Base-by-base conservation (phyloP, 2,888 invertebrate genomes). In the Liposcelis brunnea region DNA sequence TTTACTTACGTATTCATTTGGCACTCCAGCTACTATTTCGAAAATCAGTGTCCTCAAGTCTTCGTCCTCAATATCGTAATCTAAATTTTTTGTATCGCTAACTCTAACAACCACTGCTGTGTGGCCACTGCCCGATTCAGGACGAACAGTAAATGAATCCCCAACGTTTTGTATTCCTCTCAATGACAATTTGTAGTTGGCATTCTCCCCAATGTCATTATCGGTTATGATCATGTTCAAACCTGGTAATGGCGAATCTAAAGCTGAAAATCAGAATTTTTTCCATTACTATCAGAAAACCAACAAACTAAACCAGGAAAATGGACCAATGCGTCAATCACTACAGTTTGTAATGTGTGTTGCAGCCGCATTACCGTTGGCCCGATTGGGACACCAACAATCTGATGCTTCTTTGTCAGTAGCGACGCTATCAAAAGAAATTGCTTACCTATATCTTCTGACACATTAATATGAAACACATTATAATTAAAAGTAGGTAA, bases 61-160 rank as follows among this genome's bases (percentile, higher is more conserved):
- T 1, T 68, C 65, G 54, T 77, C 70, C 2, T 70, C 67, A 0
- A 77, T 71, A 57, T 84, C 84, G 49, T 77, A 83, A 60, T 84
- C 83, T 34, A 84, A 59, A 47, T 70, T 72, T 1, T 67, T 65
- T 2, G 76, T 70, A 56, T 82, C 71, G 45, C 69, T 66, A 0
- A 83, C 75, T 61, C 75, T 76, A 5, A 85, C 72, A 31, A 80
- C 77, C 0, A 84, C 72, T 0, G 82, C 80, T 0, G 81, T 79
- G 49, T 80, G 69, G 1, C 82, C 82, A 56, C 77, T 75, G 1
- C 78, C 80, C 14, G 71, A 67, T 12, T 67, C 65, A 0, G 80
- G 80, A 45, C 71, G 77, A 0, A 84, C 72, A 1, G 68, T 62
- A 59, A 79, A 79, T 0, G 72, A 69, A 1, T 67, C 68, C 33